Base-by-base conservation (phyloP, 2,113 vertebrate genomes). In the Condylura cristata region DNA sequence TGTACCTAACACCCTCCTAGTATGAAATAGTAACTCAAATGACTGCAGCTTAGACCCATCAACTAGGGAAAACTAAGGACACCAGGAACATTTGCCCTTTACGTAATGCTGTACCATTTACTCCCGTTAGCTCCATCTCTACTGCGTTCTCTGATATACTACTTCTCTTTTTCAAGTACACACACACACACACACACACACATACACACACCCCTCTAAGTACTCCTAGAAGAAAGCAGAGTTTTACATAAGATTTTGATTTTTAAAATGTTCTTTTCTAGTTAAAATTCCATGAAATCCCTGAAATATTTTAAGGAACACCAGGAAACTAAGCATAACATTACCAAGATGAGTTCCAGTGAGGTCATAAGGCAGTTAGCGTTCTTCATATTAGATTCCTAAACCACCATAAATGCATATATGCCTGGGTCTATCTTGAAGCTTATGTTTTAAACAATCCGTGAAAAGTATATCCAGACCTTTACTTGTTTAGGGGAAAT, bases 271-370 rank as follows among this genome's bases (percentile, higher is more conserved):
- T 94, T 93, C 80, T 95, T 97, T 96, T 95, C 86, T 90, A 70
- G 84, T 93, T 96, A 89, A 96, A 96, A 95, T 96, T 95, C 93
- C 94, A 96, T 95, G 93, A 96, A 96, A 97, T 96, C 96, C 82
- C 83, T 75, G 39, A 95, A 91, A 97, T 89, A 90, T 89, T 95
- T 95, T 91, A 96, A 96, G 85, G 84, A 84, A 90, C 68, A 95
- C 83, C 89, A 92, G 95, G 93, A 97, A 96, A 97, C 93, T 94
- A 95, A 96, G 91, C 89, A 97, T 96, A 96, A 96, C 91, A 95
- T 96, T 94, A 93, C 88, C 81, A 91, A 89, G 95, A 97, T 95
- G 93, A 96, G 83, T 96, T 97, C 84, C 93, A 96, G 75, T 85
- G 94, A 96, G 61, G 76, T 97, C 91, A 96, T 96, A 96, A 96